These are phyloP conservation scores for Sphaeridia pumilis DNA, from an alignment of 2,888 invertebrate genomes.

Conservation along the genomic window DNA sequence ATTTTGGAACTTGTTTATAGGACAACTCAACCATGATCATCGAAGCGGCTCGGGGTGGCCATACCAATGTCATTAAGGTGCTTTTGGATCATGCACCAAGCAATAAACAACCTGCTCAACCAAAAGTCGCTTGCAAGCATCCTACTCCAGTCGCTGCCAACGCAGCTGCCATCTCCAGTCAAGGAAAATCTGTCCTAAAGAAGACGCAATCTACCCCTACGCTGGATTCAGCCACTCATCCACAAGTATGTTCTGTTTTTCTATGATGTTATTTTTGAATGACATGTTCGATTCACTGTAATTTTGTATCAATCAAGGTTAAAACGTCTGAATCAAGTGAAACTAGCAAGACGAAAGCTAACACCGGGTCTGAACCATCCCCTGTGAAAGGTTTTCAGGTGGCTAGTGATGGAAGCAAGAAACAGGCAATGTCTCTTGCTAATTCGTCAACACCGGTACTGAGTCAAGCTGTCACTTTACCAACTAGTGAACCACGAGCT, in stretches of 20 bases:
- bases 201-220: conserved; percentile 36
- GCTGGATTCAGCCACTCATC: conserved; percentile 29
- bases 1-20: conserved; percentile 39
- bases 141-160: conserved; percentile 1
- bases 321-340: neutral
- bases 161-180: conserved; percentile 20
- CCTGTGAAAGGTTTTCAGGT: conserved; percentile 7
- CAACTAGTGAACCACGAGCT: conserved; percentile 9
- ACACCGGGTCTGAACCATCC: conserved; percentile 1
- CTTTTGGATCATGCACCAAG: conserved; percentile 68
- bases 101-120: conserved; percentile 12
- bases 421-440: conserved; percentile 11
- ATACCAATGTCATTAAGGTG: conserved; percentile 87
- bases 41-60: conserved; percentile 96
- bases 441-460: neutral
- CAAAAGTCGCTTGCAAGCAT: conserved; percentile 8
- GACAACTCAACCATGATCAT: conserved; percentile 98
- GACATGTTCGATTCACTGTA: neutral
- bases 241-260: conserved; percentile 15
- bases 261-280: neutral
- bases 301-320: neutral
- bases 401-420: conserved; percentile 11
- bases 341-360: conserved; percentile 8
- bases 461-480: conserved; percentile 9
- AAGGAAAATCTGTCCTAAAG: conserved; percentile 34